Evolutionary conservation across 2,113 vertebrate genomes (phyloP), one percentile per base, ranked within the genome.

Genomic region (Calypte anna): DNA sequence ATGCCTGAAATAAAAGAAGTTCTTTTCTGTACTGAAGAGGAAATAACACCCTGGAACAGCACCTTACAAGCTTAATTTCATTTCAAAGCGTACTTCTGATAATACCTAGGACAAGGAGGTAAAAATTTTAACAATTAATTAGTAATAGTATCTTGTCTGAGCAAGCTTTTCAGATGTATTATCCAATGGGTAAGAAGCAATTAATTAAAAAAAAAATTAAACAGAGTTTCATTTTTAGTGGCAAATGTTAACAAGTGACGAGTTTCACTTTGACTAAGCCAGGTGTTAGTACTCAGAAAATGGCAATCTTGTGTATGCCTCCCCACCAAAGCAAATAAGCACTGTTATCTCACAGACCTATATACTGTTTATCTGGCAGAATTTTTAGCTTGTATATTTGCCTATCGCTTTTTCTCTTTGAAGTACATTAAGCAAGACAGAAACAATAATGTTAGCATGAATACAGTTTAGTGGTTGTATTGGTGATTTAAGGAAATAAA

Each of bases 81-180:
- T 58, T 88, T 88, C 80, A 86, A 86, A 88, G 54, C 31, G 3
- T 54, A 86, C 22, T 86, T 40, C 68, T 72, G 61, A 61, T 46
- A 90, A 90, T 11, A 86, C 18, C 19, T 30, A 92, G 46, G 61
- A 84, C 24, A 84, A 84, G 14, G 13, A 91, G 53, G n/a, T 43
- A 78, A 90, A 90, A 94, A 64, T 21, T n/a, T 86, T 88, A 93
- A 83, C 79, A 83, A 88, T 63, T 68, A 68, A 40, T 63, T 89
- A 86, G 64, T 70, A 58, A 90, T 4, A 8, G 17, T 24, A 58
- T 50, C 51, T 92, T 58, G 50, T 54, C 61, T 68, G 17, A 94
- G 59, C 31, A 90, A 23, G 14, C 40, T 83, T 64, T 81, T 91
- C 90, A 83, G 43, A n/a, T 46, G 13, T 33, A 64, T 20, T 22